phyloP scores from a whole-genome alignment of 2,888 invertebrate genomes.

The Cryptocheilus praepositus region DNA sequence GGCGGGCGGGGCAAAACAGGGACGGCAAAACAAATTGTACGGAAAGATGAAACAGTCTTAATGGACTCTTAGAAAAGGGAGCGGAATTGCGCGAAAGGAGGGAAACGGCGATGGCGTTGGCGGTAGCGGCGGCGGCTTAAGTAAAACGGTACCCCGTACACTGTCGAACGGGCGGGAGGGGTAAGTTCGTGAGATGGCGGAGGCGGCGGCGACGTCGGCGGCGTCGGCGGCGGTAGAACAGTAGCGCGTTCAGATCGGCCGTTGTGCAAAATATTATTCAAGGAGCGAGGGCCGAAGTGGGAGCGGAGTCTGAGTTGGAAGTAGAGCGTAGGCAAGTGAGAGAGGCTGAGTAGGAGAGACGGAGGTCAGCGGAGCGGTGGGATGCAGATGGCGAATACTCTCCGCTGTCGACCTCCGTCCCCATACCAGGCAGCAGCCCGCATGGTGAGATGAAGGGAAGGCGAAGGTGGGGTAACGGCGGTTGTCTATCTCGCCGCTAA shows the following conservation, averaged over 20 bases:
- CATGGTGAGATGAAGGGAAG: conserved; percentile 10
- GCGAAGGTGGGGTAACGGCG: conserved; percentile 9
- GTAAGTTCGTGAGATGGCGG: conserved; percentile 10
- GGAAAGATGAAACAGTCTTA: conserved; percentile 58
- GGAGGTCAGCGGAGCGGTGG: conserved; percentile 9
- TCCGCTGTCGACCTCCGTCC: conserved; percentile 17
- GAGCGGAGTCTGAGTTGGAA: conserved; percentile 11
- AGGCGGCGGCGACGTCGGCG: conserved; percentile 10
- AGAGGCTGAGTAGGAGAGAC: conserved; percentile 6
- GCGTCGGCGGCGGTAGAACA: neutral
- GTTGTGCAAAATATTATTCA: conserved; percentile 60
- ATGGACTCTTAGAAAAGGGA: conserved; percentile 51
- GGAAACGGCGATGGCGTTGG: conserved; percentile 18
- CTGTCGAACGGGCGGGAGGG: conserved; percentile 12
- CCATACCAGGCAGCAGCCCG: conserved; percentile 10
- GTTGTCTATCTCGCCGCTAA: conserved; percentile 55
- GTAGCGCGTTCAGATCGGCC: conserved; percentile 21
- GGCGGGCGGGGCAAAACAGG: conserved; percentile 31
- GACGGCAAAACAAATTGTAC: conserved; percentile 56
- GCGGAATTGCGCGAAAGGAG: conserved; percentile 39
- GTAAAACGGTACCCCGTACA: conserved; percentile 25
- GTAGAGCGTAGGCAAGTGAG: conserved; percentile 30
- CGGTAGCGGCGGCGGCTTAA: conserved; percentile 32
- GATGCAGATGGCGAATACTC: conserved; percentile 20
- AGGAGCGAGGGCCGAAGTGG: conserved; percentile 19